These are phyloP conservation scores for Lasioglossum lativentre DNA, from an alignment of 2,888 invertebrate genomes.

Conservation along the genomic window DNA sequence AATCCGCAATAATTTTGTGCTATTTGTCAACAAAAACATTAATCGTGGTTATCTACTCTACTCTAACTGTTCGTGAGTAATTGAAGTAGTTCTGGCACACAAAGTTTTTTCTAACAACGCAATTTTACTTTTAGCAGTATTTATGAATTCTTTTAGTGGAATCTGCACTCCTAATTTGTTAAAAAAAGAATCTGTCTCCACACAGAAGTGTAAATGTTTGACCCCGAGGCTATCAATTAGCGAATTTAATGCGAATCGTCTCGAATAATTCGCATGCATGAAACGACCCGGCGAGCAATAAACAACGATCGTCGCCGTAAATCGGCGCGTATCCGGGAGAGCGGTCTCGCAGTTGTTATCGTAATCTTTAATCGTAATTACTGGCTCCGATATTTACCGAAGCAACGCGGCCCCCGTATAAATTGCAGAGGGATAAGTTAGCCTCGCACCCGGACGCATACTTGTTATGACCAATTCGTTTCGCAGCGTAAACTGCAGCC, in stretches of 20 bases:
- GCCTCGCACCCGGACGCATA: not conserved
- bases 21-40: no score
- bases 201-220: not conserved
- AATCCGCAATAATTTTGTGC: no score
- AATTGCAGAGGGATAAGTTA: constrained; percentile 59
- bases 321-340: constrained; percentile 13
- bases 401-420: constrained; percentile 38
- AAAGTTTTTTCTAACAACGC: no score
- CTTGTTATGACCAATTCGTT: constrained; percentile 59
- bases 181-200: no score
- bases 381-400: constrained; percentile 39
- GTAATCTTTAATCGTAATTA: constrained; percentile 64
- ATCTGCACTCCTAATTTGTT: no score
- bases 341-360: constrained; percentile 20
- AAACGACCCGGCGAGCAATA: constrained; percentile 27
- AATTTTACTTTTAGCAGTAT: no score
- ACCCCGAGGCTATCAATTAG: no score
- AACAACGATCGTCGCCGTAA: constrained; percentile 32
- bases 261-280: not conserved
- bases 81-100: no score
- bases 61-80: no score
- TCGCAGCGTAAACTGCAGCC: constrained; percentile 47
- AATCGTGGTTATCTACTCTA: no score
- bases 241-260: not conserved
- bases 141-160: no score